Conservation (phyloP, 2,888 invertebrate species). For the Agriopis aurantiaria region DNA sequence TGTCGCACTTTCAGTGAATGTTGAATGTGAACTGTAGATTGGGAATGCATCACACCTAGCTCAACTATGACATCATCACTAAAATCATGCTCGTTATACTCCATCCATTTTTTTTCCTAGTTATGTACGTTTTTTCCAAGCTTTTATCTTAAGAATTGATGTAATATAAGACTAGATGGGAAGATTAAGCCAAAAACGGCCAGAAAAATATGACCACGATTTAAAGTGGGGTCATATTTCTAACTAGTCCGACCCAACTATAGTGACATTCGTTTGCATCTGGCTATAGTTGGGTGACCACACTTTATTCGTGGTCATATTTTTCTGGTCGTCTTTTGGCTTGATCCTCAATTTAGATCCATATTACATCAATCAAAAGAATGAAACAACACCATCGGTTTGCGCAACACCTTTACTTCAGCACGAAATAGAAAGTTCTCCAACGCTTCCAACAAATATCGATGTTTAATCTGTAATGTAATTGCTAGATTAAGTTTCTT, state of each 20-base stretch:
- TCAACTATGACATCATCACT: constrained; percentile 28
- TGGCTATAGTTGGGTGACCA: no score
- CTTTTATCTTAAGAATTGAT: no score
- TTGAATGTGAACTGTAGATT: constrained; percentile 82
- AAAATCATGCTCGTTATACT: constrained; percentile 4
- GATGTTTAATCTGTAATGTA: background rate
- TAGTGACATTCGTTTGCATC: no score
- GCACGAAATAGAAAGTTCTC: background rate
- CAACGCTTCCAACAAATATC: background rate
- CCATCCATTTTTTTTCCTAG: background rate
- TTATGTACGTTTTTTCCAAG: background rate
- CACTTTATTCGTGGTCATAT: no score
- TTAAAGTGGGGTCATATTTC: no score
- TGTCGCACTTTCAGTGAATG: constrained; percentile 58
- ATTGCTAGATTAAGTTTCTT: constrained; percentile 6
- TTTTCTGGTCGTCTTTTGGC: no score
- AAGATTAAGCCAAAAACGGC: no score
- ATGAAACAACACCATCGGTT: background rate
- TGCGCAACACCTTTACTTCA: constrained; percentile 7
- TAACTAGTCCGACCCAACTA: no score
- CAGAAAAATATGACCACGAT: no score
- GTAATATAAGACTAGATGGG: no score
- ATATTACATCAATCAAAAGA: background rate
- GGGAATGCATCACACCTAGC: constrained; percentile 61
- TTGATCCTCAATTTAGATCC: no score